A percentile compares a stretch with the other conserved stretches of the same genome.
Evolutionary conservation across 2,113 vertebrate genomes (phyloP).

Genomic region (Apistogramma diplotaenia): DNA sequence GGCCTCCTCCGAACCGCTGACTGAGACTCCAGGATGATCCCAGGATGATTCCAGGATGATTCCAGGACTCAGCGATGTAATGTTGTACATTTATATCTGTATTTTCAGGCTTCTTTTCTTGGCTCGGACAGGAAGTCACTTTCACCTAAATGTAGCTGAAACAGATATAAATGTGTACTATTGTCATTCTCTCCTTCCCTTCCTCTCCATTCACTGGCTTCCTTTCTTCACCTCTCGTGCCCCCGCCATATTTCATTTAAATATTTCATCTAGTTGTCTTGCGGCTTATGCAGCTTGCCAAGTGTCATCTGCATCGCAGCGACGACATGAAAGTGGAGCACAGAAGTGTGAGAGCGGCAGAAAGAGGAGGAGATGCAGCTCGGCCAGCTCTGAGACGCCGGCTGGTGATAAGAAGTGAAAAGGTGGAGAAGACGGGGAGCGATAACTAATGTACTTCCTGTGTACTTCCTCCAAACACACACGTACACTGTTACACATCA

Average conservation of each 20-base stretch:
- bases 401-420: conserved; percentile 77
- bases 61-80: neutral
- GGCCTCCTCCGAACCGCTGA: neutral
- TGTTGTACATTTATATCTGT: neutral
- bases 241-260: conserved; percentile 85
- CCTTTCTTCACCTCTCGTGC: conserved; percentile 66
- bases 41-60: too few relatives aligned
- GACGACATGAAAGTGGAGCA: conserved; percentile 84
- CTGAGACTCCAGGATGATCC: too few relatives aligned
- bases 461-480: conserved; percentile 78
- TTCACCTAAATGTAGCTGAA: too few relatives aligned
- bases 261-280: conserved; percentile 96
- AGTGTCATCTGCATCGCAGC: conserved; percentile 89
- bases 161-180: too few relatives aligned
- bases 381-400: conserved; percentile 50
- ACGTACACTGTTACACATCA: neutral
- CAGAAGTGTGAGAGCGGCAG: conserved; percentile 58
- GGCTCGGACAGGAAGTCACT: too few relatives aligned
- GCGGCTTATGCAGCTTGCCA: conserved; percentile 81
- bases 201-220: neutral
- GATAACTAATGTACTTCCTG: conserved; percentile 95
- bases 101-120: too few relatives aligned
- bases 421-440: conserved; percentile 80
- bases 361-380: conserved; percentile 29
- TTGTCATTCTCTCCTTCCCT: conserved; percentile 18